Evolutionary conservation across 2,797 vertebrate species (phyloP), one percentile per base, ranked within the genome.

Genomic region (Miichthys miiuy): DNA sequence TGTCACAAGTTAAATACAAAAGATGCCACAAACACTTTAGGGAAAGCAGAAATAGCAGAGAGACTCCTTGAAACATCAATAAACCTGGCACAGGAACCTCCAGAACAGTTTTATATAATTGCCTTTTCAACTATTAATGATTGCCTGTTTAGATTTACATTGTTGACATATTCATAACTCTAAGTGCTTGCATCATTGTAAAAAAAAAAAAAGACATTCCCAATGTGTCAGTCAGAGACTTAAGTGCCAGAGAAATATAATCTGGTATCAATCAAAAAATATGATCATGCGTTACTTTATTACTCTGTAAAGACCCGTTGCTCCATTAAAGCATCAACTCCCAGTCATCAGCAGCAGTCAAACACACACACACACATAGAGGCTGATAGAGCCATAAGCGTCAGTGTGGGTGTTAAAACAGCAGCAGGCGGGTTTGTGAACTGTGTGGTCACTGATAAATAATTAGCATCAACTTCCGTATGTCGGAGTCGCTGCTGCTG

Each of bases 381-480:
- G 51, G 25, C 38, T 47, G 61, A 62, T 57, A 11, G 66, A 34
- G 52, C 23, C 50, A 68, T 83, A 83, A 80, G 87, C 54, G 71
- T 86, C 87, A 78, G 23, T 3, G 62, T 12, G 61, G 7, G 23
- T 51, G 77, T 20, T 12, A 42, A 42, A 69, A 58, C 62, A 80
- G 41, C 62, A 80, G 41, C 66, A 68, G 38, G 60, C 30, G 17
- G 23, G n/a, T 55, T 18, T 23, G 20, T 30, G 14, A 77, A 51
- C 72, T 67, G 60, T 57, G 75, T 67, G 87, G 76, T 84, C 88
- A 85, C 20, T 79, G 64, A 72, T 85, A 83, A 91, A 90, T 88
- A 79, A 84, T 66, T 73, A 50, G 51, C 72, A 51, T 50, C 62
- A 70, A 93, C 94, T 96, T 96, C 94, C 95, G 91, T 79, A 52